A percentile compares a stretch with the other conserved stretches of the same genome.
These are phyloP conservation scores for Barbus barbus DNA, from an alignment of 2,113 vertebrate species.

Conservation along the genomic window DNA sequence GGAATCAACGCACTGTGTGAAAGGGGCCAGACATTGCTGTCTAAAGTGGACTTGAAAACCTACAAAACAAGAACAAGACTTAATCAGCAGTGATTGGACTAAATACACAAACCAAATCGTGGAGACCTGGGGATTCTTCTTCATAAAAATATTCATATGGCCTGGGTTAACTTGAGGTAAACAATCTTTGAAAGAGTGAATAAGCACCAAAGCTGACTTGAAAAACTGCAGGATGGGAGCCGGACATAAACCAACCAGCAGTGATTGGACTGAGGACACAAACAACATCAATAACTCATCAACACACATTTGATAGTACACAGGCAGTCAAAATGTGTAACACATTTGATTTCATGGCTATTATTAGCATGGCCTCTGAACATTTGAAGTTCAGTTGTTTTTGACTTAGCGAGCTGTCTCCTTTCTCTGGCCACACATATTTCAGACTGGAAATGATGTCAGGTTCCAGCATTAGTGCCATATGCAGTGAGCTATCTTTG, in stretches of 20 bases:
- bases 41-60: constrained; percentile 29
- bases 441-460: constrained; percentile 72
- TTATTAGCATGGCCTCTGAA: constrained; percentile 49
- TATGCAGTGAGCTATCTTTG: constrained; percentile 71
- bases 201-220: neutral
- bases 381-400: constrained; percentile 54
- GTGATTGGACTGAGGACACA: constrained; percentile 56
- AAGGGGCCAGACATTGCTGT: constrained; percentile 26
- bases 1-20: no score
- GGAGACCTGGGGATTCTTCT: neutral
- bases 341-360: constrained; percentile 63
- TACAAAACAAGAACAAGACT: constrained; percentile 26
- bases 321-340: constrained; percentile 62
- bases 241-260: constrained; percentile 52
- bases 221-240: constrained; percentile 45
- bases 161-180: constrained; percentile 17
- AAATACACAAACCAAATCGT: neutral
- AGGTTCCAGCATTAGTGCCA: constrained; percentile 72
- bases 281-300: constrained; percentile 70
- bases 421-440: constrained; percentile 58
- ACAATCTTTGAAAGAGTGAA: constrained; percentile 35
- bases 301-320: constrained; percentile 57
- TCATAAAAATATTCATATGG: constrained; percentile 17
- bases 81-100: neutral
- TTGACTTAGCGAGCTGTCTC: constrained; percentile 57